Evolutionary conservation across 2,888 invertebrate genomes (phyloP), one percentile per base, ranked within the genome.

Genomic region (Tanytarsus gracilentus): DNA sequence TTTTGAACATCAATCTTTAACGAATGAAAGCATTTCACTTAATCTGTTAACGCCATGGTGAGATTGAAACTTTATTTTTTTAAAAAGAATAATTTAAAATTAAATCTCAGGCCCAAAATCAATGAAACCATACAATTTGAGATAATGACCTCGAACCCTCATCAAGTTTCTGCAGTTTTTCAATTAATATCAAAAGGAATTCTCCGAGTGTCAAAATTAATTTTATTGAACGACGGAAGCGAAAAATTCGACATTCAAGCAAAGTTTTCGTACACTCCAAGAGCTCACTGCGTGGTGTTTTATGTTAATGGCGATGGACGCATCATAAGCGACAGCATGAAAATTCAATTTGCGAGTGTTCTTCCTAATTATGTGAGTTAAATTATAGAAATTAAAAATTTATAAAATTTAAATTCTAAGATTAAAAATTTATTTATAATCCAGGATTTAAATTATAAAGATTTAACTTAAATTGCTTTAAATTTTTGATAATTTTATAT

Each of bases 31-130:
- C 16, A 25, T 55, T 8, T 36, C 55, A 4, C 23, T 55, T 23
- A 39, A 55, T 40, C 26, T 55, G 7, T 16, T 55, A 9, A 55
- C 40, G n/a, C 55, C 55, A 39, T 25, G 27, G 51, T 29, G 30
- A 51, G 16, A 23, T 49, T 21, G 40, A 9, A 23, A 27, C n/a
- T n/a, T n/a, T n/a, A n/a, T n/a, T n/a, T n/a, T n/a, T n/a, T n/a
- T n/a, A n/a, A n/a, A n/a, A n/a, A n/a, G n/a, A n/a, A n/a, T n/a
- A n/a, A n/a, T n/a, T 50, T 8, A 40, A 40, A 8, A 40, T 16
- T 40, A 40, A 9, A 23, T 50, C n/a, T 40, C 50, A 51, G 55
- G 18, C 55, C 55, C 7, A 9, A 11, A 14, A 30, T 55, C 25
- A 40, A 55, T 16, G 39, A 55, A 40, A 8, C 1, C 4, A 16